A percentile compares a stretch with the other conserved stretches of the same genome.
phyloP scores from a whole-genome alignment of 2,113 vertebrate species.

The Chinchilla lanigera region DNA sequence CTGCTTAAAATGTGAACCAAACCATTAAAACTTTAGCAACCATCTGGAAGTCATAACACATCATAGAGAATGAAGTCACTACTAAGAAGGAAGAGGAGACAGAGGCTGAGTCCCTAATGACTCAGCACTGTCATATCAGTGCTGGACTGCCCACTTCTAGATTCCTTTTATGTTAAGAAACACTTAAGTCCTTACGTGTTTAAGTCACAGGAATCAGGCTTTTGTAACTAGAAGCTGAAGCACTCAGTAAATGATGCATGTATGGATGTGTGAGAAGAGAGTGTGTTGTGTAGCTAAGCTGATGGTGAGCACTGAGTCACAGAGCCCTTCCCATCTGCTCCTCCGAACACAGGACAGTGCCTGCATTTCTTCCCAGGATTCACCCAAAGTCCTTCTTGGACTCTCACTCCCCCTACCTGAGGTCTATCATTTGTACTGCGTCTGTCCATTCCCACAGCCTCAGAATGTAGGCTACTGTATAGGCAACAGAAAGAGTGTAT shows the following conservation, averaged over 20 bases:
- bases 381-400: background rate
- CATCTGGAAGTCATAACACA: background rate
- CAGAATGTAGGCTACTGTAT: background rate
- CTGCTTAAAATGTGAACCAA: background rate
- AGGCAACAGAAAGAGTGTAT: background rate
- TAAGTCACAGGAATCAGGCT: background rate
- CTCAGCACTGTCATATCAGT: background rate
- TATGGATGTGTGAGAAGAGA: background rate
- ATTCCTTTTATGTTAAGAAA: background rate
- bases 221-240: background rate
- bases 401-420: background rate
- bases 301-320: background rate
- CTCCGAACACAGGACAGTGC: background rate
- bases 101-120: background rate
- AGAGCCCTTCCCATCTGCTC: background rate
- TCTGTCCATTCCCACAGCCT: background rate
- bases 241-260: background rate
- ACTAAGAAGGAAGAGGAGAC: background rate
- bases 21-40: background rate
- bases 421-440: background rate
- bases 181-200: background rate
- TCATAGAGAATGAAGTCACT: slow-evolving; percentile 7
- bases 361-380: background rate
- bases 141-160: background rate
- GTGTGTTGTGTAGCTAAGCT: background rate